Percentiles rank a stretch among this genome's conserved stretches.
These are phyloP conservation scores for Rhegmatorhina hoffmannsi DNA, from an alignment of 2,113 vertebrate species.

Conservation along the genomic window DNA sequence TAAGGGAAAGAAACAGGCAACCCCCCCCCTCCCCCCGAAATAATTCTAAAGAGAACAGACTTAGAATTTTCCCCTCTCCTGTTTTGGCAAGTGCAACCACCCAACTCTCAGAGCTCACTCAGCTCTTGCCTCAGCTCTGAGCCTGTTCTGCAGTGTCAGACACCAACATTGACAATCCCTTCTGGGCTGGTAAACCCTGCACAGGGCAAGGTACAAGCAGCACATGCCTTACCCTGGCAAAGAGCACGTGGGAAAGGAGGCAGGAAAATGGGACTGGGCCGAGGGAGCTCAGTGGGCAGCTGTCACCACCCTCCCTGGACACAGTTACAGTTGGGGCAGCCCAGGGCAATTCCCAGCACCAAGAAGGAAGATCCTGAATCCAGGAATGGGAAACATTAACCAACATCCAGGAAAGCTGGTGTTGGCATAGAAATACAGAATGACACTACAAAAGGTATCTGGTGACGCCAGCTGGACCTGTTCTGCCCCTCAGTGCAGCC, in stretches of 20 bases:
- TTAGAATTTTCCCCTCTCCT: not conserved
- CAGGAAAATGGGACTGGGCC: not conserved
- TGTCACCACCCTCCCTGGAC: not conserved
- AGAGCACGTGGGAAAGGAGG: rapidly evolving
- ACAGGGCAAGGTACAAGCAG: not conserved
- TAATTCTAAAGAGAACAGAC: not conserved
- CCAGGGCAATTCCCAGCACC: not conserved
- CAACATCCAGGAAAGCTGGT: not conserved
- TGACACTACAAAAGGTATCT: not conserved
- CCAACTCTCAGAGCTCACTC: not conserved
- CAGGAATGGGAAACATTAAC: not conserved
- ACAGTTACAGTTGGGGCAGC: rapidly evolving
- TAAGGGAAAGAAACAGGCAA: not conserved
- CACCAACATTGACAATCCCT: not conserved
- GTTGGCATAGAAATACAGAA: not conserved
- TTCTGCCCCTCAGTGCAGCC: not conserved
- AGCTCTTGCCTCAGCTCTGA: not conserved
- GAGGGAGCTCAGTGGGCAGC: not conserved
- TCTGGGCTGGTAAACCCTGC: not conserved
- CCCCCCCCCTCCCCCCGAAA: rapidly evolving
- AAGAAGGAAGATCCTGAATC: not conserved
- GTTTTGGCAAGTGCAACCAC: not conserved
- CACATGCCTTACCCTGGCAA: not conserved
- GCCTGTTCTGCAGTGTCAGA: not conserved
- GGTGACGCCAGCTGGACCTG: not conserved